Evolutionary conservation across 2,888 invertebrate species (phyloP), one percentile per base, ranked within the genome.

Genomic region (Drosophila niveifrons): DNA sequence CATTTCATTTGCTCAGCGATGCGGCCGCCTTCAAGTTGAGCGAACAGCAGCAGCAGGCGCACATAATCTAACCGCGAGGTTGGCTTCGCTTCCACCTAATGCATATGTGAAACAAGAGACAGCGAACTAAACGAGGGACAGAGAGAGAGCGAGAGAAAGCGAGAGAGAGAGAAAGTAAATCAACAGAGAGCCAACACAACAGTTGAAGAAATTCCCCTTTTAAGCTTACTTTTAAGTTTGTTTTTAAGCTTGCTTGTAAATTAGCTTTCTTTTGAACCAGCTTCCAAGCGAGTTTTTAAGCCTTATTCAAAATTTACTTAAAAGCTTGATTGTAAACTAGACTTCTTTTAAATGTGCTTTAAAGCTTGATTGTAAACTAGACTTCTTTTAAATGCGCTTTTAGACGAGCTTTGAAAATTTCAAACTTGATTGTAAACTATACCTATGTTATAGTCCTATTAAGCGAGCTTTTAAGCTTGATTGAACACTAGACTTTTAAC

Each of bases 1-100:
- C 84, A 39, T 85, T 83, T 28, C 84, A 85, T 62, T 53, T 88
- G 66, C 75, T 88, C n/a, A 88, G 87, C 73, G 89, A 85, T 72
- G 78, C 84, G 72, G 81, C 81, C 8, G 74, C 88, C 52, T 86
- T 86, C 11, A 86, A 83, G 28, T 64, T 88, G 15, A 85, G 56
- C 59, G 84, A 85, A 43, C 89, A 85, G 58, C 86, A 83, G 31
- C 81, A 80, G 57, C 81, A 86, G 64, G 66, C 88, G 70, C 83
- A 88, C 39, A 88, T 88, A 74, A 85, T 85, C 81, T 85, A 85
- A 86, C 88, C 62, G 56, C 48, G 43, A 64, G 46, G 56, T 43
- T 64, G 43, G 41, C 67, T 52, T 29, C 17, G 65, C 39, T 52
- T 47, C 59, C 65, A 59, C 17, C 46, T 52, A 39, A 51, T 17